Evolutionary conservation across 1,140 invertebrate species (phyloP), one percentile per base, ranked within the genome.

Genomic region (Achroia grisella): DNA sequence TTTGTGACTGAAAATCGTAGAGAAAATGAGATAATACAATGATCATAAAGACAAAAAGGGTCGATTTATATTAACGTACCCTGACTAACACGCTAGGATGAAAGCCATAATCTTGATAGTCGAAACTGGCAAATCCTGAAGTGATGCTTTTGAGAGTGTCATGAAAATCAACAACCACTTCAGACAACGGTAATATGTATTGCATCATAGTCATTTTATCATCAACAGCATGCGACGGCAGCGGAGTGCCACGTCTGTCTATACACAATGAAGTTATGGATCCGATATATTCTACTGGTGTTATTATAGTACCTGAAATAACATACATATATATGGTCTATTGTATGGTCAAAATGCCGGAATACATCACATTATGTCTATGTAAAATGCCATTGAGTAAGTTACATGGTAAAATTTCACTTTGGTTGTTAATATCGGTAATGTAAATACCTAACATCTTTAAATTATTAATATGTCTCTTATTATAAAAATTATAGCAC

Each of bases 61-160:
- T 31, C 30, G 10, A 47, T 41, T 14, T 27, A 34, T 37, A 39
- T 29, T 53, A 31, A 66, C 75, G 70, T 87, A 95, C 93, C 83
- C 93, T 94, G 0, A 91, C 89, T 58, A 97, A 85, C 49, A 89
- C 71, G 48, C 93, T 91, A 10, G 76, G 39, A 73, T 94, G 87
- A 81, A 94, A 98, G 10, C 93, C 96, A 71, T 91, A 74, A 80
- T 98, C 94, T 87, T 99, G 96, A 84, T 99, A 99, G 86, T 99
- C 97, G 86, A 99, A 99, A 79, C 95, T 98, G 8, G 96, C 97
- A 87, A 97, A 99, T 8, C 98, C 98, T 1, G 96, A 98, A 10
- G 92, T 93, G 9, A 95, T 59, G 12, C 92, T 93, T 86, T 98
- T 99, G 0, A 99, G 81, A 14, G 90, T 87, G 79, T 99, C 97